phyloP scores from a whole-genome alignment of 92 coral and sea anemone genomes.

The Umimayanthus kanabou region DNA sequence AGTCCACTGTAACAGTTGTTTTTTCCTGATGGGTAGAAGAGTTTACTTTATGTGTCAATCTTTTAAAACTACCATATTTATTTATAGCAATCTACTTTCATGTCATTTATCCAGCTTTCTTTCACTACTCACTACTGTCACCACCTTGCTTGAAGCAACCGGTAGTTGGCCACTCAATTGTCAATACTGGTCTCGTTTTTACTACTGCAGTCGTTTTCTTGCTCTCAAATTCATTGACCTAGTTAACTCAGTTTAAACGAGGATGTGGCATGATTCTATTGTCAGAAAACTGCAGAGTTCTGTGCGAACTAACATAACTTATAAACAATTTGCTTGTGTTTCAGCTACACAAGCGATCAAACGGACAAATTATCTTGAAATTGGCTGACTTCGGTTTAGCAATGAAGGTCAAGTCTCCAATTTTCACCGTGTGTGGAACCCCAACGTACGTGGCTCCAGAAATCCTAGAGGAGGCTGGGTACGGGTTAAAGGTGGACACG shows the following conservation, averaged over 20 bases:
- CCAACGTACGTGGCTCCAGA: conserved; percentile 99
- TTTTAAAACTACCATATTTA: no score
- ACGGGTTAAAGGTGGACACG: conserved; percentile 95
- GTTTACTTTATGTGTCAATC: no score
- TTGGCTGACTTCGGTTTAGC: conserved; percentile 98
- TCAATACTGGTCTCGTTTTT: no score
- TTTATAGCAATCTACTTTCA: no score
- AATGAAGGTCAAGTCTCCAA: conserved; percentile 83
- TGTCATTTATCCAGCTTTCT: no score
- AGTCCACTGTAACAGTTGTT: no score
- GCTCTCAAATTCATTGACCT: no score
- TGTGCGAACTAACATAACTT: neutral
- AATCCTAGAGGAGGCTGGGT: conserved; percentile 93
- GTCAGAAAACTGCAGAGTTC: neutral
- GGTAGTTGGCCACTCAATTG: no score
- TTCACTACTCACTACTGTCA: no score
- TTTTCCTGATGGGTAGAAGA: no score
- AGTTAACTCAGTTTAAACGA: neutral
- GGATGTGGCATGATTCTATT: neutral
- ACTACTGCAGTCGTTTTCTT: no score
- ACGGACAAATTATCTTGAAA: conserved; percentile 77
- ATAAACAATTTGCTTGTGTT: neutral
- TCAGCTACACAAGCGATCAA: conserved; percentile 86
- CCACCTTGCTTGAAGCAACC: no score
- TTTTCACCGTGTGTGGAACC: conserved; percentile 97